phyloP scores from a whole-genome alignment of 1,140 invertebrate species.

The Papilio dardanus region DNA sequence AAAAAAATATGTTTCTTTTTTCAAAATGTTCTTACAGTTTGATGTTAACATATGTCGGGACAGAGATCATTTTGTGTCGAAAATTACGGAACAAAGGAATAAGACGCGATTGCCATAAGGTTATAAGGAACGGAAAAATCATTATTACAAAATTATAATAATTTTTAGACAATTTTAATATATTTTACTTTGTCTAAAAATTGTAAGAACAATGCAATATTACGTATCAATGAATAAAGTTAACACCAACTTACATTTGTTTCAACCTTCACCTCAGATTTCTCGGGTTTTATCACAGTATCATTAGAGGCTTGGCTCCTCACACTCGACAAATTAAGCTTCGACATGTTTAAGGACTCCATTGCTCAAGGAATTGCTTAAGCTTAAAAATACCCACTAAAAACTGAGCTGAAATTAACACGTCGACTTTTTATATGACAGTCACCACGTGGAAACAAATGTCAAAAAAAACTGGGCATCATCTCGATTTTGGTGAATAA shows the following conservation, averaged over 20 bases:
- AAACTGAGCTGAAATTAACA: constrained; percentile 61
- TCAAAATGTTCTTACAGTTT: not conserved
- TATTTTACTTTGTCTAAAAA: not conserved
- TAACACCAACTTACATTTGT: constrained; percentile 61
- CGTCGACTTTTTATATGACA: constrained; percentile 71
- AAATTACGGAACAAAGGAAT: constrained; percentile 1
- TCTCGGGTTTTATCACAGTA: constrained; percentile 55
- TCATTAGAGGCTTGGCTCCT: constrained; percentile 58
- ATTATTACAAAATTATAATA: not conserved
- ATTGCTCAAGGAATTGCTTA: constrained; percentile 56
- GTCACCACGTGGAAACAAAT: constrained; percentile 78
- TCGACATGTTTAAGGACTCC: constrained; percentile 76
- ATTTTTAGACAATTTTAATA: not conserved
- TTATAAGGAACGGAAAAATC: not conserved
- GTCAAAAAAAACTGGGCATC: constrained; percentile 61
- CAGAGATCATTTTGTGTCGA: not conserved
- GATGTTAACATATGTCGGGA: not conserved
- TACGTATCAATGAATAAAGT: not conserved
- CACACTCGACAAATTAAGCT: constrained; percentile 71
- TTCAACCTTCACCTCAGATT: constrained; percentile 60
- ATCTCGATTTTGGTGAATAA: constrained; percentile 45
- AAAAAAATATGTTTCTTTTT: constrained; percentile 23
- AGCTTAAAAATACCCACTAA: constrained; percentile 48
- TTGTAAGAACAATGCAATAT: not conserved
- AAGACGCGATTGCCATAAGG: not conserved